These are phyloP conservation scores for Somateria mollissima DNA, from an alignment of 2,797 vertebrate genomes.

Conservation along the genomic window DNA sequence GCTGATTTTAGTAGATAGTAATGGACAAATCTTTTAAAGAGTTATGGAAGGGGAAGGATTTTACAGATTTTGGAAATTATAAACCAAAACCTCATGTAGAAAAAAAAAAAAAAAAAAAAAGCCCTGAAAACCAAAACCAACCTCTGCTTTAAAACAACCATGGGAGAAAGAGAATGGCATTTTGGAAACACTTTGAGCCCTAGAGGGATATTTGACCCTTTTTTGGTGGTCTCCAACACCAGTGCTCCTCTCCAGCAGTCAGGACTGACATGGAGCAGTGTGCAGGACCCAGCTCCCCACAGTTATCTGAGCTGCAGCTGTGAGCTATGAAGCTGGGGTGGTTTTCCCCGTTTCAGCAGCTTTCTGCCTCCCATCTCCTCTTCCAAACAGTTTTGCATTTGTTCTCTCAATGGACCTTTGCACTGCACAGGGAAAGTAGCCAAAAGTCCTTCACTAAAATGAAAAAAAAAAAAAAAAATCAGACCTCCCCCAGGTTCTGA, in stretches of 20 bases:
- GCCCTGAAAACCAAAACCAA: not conserved
- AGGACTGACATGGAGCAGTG: not conserved
- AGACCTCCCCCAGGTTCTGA: not conserved
- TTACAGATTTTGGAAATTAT: not conserved
- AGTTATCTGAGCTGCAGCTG: not conserved
- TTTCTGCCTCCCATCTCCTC: not conserved
- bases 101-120: accelerated
- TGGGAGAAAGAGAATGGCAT: not conserved
- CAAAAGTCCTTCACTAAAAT: not conserved
- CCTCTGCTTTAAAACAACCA: not conserved
- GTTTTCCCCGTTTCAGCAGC: accelerated
- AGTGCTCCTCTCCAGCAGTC: accelerated
- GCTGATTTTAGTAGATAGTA: not conserved
- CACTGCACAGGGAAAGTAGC: not conserved
- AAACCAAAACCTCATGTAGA: not conserved
- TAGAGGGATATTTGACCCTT: not conserved
- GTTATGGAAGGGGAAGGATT: not conserved
- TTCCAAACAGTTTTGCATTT: not conserved
- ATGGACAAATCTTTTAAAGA: not conserved
- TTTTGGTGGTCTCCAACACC: not conserved
- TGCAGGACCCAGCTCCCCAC: not conserved
- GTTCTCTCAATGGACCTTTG: not conserved
- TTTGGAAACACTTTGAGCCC: not conserved
- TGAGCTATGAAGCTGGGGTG: not conserved
- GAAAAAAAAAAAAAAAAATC: not conserved